Evolutionary conservation across 2,888 invertebrate genomes (phyloP).

Genomic region (Apamea anceps): DNA sequence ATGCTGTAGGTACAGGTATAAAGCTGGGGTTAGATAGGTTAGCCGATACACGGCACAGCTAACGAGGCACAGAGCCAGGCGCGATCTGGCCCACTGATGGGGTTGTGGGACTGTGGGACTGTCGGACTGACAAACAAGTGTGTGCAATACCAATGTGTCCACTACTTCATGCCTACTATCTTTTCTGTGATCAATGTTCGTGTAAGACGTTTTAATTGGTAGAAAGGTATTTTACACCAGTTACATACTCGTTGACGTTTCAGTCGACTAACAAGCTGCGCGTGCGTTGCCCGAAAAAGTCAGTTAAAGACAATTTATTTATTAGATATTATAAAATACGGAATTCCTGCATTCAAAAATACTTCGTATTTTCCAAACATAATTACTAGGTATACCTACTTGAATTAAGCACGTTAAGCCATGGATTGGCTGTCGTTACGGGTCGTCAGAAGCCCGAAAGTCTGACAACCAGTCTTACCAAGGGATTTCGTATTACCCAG

Average conservation of each 20-base stretch:
- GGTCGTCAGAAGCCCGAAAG: not conserved
- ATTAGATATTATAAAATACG: constrained; percentile 4
- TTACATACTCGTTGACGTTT: not conserved
- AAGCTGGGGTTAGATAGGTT: constrained; percentile 74
- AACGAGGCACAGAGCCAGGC: constrained; percentile 72
- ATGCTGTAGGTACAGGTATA: constrained; percentile 36
- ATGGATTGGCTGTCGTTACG: not conserved
- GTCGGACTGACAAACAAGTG: constrained; percentile 41
- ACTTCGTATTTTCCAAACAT: not conserved
- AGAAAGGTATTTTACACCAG: constrained; percentile 41
- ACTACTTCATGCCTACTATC: constrained; percentile 36
- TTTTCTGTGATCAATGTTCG: constrained; percentile 40
- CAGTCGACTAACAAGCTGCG: constrained; percentile 30
- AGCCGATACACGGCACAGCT: constrained; percentile 74
- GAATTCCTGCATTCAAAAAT: constrained; percentile 10
- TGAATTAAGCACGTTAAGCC: no score
- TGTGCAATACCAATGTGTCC: constrained; percentile 51
- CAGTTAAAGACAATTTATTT: not conserved
- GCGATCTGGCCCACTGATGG: constrained; percentile 60
- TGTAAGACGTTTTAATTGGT: constrained; percentile 52
- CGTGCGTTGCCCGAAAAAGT: not conserved
- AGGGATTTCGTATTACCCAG: not conserved
- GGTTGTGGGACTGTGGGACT: constrained; percentile 36
- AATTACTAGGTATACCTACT: not conserved
- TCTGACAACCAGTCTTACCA: not conserved